A percentile compares a stretch with the other conserved stretches of the same genome.
Evolutionary conservation across 1,140 invertebrate genomes (phyloP).

Genomic region (Stenopsyche tienmushanensis): DNA sequence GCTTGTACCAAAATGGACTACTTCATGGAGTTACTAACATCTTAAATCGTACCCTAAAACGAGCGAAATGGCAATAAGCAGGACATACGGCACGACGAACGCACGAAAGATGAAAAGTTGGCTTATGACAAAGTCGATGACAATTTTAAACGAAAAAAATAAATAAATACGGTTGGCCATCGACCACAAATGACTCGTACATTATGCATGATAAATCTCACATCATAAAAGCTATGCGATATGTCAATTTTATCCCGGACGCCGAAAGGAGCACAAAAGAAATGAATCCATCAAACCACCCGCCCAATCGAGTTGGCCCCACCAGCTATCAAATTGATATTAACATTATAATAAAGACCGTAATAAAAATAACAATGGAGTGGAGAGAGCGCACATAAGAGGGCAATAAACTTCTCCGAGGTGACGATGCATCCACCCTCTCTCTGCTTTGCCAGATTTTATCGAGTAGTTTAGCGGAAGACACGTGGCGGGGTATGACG

Average conservation of each 20-base stretch:
- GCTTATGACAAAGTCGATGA: too few species aligned
- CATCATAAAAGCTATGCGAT: background rate
- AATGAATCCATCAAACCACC: background rate
- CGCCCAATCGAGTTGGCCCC: background rate
- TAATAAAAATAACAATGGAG: slow-evolving; percentile 32
- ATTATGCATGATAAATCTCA: slow-evolving; percentile 15
- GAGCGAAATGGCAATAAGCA: too few species aligned
- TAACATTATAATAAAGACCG: slow-evolving; percentile 33
- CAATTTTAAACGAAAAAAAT: too few species aligned
- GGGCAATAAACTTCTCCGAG: slow-evolving; percentile 7
- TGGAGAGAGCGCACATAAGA: background rate
- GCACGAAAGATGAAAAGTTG: too few species aligned
- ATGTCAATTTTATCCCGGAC: slow-evolving; percentile 2
- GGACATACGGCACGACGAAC: too few species aligned
- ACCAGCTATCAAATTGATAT: slow-evolving; percentile 20
- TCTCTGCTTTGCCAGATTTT: too few species aligned
- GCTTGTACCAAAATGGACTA: too few species aligned
- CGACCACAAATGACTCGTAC: background rate
- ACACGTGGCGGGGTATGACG: background rate
- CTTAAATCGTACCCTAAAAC: too few species aligned
- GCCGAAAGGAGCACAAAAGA: background rate
- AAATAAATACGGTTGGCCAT: too few species aligned
- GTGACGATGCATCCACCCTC: background rate
- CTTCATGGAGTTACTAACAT: too few species aligned
- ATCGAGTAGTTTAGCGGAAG: too few species aligned